Evolutionary conservation across 2,113 vertebrate species (phyloP), one percentile per base, ranked within the genome.

Genomic region (Galbula dea): DNA sequence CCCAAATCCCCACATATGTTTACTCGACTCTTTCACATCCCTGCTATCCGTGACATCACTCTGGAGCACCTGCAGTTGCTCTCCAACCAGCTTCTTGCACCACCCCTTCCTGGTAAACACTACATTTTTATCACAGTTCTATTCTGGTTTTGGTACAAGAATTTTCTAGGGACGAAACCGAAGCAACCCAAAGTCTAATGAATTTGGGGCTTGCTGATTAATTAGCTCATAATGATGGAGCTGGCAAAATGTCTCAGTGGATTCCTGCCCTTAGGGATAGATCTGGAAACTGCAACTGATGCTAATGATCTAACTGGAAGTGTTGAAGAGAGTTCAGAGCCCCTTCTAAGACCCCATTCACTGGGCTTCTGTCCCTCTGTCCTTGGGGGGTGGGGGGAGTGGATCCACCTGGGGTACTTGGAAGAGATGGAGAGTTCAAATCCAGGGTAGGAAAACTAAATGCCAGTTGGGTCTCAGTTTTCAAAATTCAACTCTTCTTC

Each of bases 41-140:
- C 99, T 20, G 99, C 99, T 21, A 98, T 99, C 86, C 98, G 99
- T 11, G 99, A 99, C 88, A 99, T 99, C 95, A 99, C 99, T 8
- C 97, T 99, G 95, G 99, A 99, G 93, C 99, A 99, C 92, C 98
- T 99, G 81, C 99, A 99, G 96, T 97, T 99, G 87, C 97, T 99
- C 39, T 99, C 99, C 91, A 99, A 98, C 96, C 99, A 99, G 86
- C 98, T 99, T n/a, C 98, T 99, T 26, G 99, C 99, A 52, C 98
- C 99, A 8, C 99, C 99, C 39, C 98, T 99, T 41, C 98, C 99
- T 94, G 99, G 99, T 99, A 96, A 98, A 58, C 26, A 3, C 34
- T 21, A 3, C 11, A 15, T 18, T 69, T 66, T 78, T 37, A 8
- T 59, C 58, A 18, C 12, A 52, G 32, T 29, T 80, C 22, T 27